Evolutionary conservation across 1,140 invertebrate species (phyloP).

Genomic region (Dicyema japonicum): DNA sequence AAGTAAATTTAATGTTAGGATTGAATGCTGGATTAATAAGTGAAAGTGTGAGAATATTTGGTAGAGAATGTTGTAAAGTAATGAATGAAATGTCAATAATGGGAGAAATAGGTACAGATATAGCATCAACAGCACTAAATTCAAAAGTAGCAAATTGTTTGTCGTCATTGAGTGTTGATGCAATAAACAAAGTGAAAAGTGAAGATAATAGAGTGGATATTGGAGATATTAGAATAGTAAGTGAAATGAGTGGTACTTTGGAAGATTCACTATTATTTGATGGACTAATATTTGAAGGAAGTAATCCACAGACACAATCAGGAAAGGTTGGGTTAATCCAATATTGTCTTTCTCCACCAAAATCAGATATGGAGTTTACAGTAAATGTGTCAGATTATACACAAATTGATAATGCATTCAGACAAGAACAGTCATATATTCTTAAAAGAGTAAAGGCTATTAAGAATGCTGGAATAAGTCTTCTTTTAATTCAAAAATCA

Average conservation of each 20-base stretch:
- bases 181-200: not conserved
- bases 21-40: not conserved
- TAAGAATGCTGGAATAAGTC: conserved; percentile 86
- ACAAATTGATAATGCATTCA: conserved; percentile 88
- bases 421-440: conserved; percentile 86
- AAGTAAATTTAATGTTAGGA: conserved; percentile 1
- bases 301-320: conserved; percentile 50
- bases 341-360: conserved; percentile 94
- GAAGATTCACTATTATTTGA: conserved; percentile 85
- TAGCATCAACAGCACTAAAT: conserved; percentile 76
- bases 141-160: conserved; percentile 39
- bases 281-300: conserved; percentile 53
- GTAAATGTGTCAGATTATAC: conserved; percentile 89
- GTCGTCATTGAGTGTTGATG: not conserved
- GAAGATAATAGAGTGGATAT: conserved; percentile 4
- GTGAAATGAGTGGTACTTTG: conserved; percentile 60
- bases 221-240: conserved; percentile 62
- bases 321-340: conserved; percentile 94
- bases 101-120: conserved; percentile 47
- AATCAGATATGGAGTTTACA: conserved; percentile 88
- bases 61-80: not conserved
- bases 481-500: conserved; percentile 85
- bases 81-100: too few relatives aligned
- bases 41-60: not conserved
- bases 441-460: conserved; percentile 94